Base-by-base conservation (phyloP, 2,797 vertebrate genomes). In the Syngnathus rostellatus region DNA sequence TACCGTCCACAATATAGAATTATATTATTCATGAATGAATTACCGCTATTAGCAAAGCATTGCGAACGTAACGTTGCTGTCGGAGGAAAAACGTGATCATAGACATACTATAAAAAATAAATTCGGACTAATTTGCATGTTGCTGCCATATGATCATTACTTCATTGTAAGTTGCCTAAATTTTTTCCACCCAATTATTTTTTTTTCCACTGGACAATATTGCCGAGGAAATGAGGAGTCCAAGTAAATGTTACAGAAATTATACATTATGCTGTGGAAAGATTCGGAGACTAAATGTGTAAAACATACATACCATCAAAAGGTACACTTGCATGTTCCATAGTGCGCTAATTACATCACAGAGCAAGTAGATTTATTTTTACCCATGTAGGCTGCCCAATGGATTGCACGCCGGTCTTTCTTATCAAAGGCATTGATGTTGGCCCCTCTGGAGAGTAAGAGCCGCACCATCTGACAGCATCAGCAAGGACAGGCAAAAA, bases 361-460 rank as follows among this genome's bases (percentile, higher is more conserved):
- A 16, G 21, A 45, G 25, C 41, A 25, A 62, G 41, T 62, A 41
- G 60, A 64, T 38, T 48, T 64, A 48, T 64, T 12, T 54, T 82
- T 94, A 99, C 97, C 97, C 96, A 98, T 99, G 84, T 98, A 99
- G 39, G 97, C 95, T 66, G 97, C 97, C 97, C 97, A 99, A 76
- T 99, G 97, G 80, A 98, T 94, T 59, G 97, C 97, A 73, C 97
- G 91, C n/a, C 97, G 92, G 82, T 99, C 97, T 84, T 97, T 98
- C 89, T 99, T 99, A 87, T 99, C 97, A 86, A 99, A 98, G 71
- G 96, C 97, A 81, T 99, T 99, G 82, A 99, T 96, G 86, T 99
- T 99, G 84, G 97, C 95, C 81, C 96, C 97, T 92, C 95, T 94
- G 75, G 95, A 97, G 79, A 99, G 90, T 54, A 99, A 84, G 59